Evolutionary conservation across 2,113 vertebrate species (phyloP).

Genomic region (Mixornis gularis): DNA sequence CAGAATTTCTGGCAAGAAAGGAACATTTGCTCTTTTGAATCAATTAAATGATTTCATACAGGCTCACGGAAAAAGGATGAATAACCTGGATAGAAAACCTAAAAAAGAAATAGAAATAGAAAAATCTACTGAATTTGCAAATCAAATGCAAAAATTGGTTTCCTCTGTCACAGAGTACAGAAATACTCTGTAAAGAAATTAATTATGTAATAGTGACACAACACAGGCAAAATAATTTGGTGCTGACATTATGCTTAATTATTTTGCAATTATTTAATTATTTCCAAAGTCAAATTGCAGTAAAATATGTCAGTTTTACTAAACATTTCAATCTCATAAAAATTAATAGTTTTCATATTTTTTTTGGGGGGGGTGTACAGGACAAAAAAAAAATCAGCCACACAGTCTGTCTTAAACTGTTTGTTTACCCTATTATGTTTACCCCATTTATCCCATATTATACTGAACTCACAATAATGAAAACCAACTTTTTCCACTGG

Average conservation of each 20-base stretch:
- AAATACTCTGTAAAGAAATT: neutral
- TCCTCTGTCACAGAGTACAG: neutral
- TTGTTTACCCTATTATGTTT: neutral
- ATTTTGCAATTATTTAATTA: neutral
- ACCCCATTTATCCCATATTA: neutral
- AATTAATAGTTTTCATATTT: neutral
- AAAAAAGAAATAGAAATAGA: neutral
- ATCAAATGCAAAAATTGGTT: neutral
- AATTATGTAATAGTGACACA: neutral
- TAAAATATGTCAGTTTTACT: neutral
- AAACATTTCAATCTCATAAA: neutral
- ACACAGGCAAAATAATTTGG: neutral
- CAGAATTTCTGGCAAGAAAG: neutral
- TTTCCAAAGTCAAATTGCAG: neutral
- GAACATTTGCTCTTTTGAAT: neutral
- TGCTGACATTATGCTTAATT: neutral
- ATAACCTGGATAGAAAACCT: neutral
- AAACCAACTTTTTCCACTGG: neutral
- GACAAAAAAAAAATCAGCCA: neutral
- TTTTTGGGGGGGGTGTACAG: rapidly evolving
- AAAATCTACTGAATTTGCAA: neutral
- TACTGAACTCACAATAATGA: neutral
- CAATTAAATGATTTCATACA: neutral
- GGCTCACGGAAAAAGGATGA: neutral
- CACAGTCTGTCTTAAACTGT: neutral